phyloP scores from a whole-genome alignment of 2,888 invertebrate genomes.

The Pecten maximus region DNA sequence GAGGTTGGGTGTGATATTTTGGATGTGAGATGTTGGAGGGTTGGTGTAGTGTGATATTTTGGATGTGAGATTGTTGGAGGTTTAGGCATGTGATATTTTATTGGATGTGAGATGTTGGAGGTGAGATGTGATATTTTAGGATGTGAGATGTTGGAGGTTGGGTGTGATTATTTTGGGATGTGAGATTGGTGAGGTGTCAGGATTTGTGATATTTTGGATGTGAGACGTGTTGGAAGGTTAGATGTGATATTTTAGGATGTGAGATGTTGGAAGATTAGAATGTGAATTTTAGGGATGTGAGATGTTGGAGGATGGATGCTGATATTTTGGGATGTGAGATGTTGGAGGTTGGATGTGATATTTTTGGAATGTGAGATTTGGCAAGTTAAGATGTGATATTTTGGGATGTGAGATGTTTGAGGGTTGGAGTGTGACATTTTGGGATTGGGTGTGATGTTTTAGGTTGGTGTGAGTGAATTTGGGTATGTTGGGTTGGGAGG shows the following conservation, averaged over 20 bases:
- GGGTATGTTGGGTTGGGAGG: background rate
- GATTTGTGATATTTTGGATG: background rate
- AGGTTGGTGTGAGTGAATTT: background rate
- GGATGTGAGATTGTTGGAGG: no score
- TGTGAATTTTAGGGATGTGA: no score
- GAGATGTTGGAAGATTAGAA: background rate
- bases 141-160: background rate
- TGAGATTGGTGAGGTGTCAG: background rate
- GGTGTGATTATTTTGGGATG: background rate
- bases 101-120: background rate
- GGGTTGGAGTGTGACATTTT: background rate
- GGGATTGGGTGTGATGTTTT: background rate
- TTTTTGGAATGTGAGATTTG: no score
- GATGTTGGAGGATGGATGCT: background rate
- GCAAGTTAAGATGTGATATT: background rate
- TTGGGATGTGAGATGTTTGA: background rate
- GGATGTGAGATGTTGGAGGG: no score
- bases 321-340: background rate
- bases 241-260: no score
- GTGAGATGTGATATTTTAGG: background rate
- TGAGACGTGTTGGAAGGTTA: background rate
- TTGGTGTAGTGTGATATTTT: no score
- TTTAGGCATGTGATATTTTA: background rate
- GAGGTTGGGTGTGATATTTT: no score
- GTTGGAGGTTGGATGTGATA: background rate